A percentile compares a stretch with the other conserved stretches of the same genome.
Conservation (phyloP, 2,113 vertebrate genomes). For the Syngnathus scovelli region DNA sequence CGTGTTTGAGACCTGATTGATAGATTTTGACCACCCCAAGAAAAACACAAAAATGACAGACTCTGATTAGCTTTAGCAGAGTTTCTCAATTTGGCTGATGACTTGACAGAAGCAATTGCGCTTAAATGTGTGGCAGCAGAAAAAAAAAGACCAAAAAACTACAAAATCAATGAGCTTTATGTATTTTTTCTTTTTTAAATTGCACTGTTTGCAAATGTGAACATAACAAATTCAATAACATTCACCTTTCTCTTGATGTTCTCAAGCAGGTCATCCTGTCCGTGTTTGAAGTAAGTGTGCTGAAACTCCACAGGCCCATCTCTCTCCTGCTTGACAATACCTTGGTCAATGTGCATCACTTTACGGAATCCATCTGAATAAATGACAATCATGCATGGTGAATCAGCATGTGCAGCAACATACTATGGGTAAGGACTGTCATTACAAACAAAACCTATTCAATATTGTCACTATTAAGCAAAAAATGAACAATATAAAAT, state of each 20-base stretch:
- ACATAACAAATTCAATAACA: background rate
- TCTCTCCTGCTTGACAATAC: constrained; percentile 86
- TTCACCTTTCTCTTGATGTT: constrained; percentile 93
- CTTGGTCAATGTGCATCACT: constrained; percentile 89
- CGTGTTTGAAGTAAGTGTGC: constrained; percentile 90
- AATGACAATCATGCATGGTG: background rate
- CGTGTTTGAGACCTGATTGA: constrained; percentile 80
- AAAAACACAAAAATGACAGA: background rate
- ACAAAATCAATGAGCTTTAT: too few relatives aligned
- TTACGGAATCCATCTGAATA: constrained; percentile 90
- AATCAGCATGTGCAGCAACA: background rate
- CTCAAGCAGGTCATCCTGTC: constrained; percentile 88
- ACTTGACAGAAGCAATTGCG: too few relatives aligned
- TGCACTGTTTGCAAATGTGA: too few relatives aligned
- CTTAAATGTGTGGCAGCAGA: too few relatives aligned
- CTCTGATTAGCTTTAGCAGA: background rate
- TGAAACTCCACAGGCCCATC: constrained; percentile 94
- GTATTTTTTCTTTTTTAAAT: too few relatives aligned
- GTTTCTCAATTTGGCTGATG: background rate
- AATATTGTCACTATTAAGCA: too few relatives aligned
- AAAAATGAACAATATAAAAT: background rate
- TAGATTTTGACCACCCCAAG: background rate
- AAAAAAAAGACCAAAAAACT: too few relatives aligned
- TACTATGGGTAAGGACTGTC: background rate
- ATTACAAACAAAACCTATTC: background rate